Conservation (phyloP, 2,113 vertebrate species). For the Aegithalos caudatus region DNA sequence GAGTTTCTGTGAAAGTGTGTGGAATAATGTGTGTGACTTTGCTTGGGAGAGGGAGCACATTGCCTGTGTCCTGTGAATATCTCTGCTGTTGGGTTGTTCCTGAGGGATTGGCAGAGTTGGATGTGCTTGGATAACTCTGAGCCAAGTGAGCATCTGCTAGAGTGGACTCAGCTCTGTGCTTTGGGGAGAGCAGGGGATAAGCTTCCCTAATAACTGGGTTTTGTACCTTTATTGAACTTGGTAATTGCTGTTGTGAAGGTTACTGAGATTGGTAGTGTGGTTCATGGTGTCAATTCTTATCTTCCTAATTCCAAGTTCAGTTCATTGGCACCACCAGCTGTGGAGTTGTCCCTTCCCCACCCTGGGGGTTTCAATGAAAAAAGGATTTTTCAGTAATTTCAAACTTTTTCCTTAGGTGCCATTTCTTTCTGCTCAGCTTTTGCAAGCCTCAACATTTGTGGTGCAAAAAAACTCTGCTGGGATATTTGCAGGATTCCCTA, state of each 20-base stretch:
- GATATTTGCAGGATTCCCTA: not conserved
- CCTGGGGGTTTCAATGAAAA: not conserved
- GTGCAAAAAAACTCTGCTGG: not conserved
- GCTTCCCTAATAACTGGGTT: not conserved
- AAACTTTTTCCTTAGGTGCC: not conserved
- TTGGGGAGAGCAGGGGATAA: not conserved
- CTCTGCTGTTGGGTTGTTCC: not conserved
- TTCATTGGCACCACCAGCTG: not conserved
- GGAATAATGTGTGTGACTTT: not conserved
- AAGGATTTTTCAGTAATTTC: not conserved
- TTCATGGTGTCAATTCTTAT: not conserved
- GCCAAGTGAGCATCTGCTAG: not conserved
- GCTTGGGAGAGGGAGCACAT: not conserved
- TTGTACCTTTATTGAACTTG: not conserved
- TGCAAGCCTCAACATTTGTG: not conserved
- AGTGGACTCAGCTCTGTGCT: not conserved
- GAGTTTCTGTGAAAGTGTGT: not conserved
- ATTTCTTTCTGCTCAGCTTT: not conserved
- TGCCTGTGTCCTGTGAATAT: not conserved
- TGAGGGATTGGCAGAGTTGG: not conserved
- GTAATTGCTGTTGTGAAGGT: not conserved
- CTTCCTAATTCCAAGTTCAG: fast-evolving
- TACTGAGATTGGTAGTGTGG: not conserved
- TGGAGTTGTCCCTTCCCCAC: not conserved
- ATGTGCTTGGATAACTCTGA: not conserved